A percentile compares a stretch with the other conserved stretches of the same genome.
Conservation (phyloP, 2,113 vertebrate species). For the Hystrix cristata region DNA sequence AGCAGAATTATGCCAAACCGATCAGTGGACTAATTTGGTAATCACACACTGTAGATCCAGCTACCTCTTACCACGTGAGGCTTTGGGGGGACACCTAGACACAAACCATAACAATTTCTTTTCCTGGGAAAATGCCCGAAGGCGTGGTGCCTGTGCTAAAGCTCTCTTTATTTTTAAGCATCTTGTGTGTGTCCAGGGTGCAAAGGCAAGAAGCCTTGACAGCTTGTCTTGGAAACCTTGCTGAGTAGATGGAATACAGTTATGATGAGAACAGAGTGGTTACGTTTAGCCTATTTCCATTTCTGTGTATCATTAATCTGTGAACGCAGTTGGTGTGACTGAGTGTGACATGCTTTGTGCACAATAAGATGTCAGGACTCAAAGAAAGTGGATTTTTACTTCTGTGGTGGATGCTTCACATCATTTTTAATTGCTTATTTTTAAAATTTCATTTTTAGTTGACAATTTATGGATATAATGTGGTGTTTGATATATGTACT, state of each 20-base stretch:
- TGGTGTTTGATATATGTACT: neutral
- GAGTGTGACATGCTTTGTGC: neutral
- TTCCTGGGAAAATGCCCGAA: neutral
- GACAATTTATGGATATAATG: neutral
- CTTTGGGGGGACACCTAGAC: too few relatives aligned
- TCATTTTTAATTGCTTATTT: neutral
- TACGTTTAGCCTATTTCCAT: neutral
- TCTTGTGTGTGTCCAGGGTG: neutral
- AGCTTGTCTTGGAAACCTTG: neutral
- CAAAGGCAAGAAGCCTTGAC: conserved; percentile 13
- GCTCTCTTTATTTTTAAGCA: neutral
- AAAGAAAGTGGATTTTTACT: neutral
- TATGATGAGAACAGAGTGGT: neutral
- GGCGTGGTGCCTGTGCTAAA: neutral
- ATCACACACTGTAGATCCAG: too few relatives aligned
- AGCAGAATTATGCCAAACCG: too few relatives aligned
- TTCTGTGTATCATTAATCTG: neutral
- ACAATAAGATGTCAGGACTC: neutral
- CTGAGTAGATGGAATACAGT: neutral
- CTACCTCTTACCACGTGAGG: too few relatives aligned
- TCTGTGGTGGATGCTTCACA: neutral
- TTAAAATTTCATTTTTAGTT: neutral
- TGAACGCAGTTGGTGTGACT: neutral
- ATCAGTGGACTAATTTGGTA: too few relatives aligned
- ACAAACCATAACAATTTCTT: neutral